Conservation (phyloP, 2,113 vertebrate genomes). For the Hyperoodon ampullatus region DNA sequence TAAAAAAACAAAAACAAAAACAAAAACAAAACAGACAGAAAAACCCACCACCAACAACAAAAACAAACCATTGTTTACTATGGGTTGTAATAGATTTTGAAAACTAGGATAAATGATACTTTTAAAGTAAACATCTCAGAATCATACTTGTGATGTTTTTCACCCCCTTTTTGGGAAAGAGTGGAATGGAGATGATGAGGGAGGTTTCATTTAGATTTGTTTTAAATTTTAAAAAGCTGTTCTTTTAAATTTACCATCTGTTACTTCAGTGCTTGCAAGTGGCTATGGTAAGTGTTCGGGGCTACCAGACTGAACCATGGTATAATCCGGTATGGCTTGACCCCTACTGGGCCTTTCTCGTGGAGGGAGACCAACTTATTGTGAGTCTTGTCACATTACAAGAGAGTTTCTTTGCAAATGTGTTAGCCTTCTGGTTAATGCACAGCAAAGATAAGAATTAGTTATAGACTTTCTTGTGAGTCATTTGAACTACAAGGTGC, state of each 20-base stretch:
- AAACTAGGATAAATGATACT: constrained; percentile 58
- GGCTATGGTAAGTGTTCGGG: constrained; percentile 65
- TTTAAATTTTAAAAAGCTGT: constrained; percentile 77
- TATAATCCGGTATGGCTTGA: constrained; percentile 57
- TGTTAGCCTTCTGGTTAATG: constrained; percentile 48
- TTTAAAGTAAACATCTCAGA: constrained; percentile 65
- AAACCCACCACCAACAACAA: not conserved
- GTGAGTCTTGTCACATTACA: constrained; percentile 66
- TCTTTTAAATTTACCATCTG: constrained; percentile 80
- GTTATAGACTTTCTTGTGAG: not conserved
- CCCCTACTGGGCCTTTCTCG: constrained; percentile 60
- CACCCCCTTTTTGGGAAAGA: constrained; percentile 30
- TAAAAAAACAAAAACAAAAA: not conserved
- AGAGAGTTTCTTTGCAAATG: constrained; percentile 49
- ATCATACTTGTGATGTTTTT: constrained; percentile 28
- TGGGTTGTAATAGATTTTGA: constrained; percentile 48
- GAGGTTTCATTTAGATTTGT: constrained; percentile 74
- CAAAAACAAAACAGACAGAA: not conserved
- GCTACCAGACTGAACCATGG: constrained; percentile 56
- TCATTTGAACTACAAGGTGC: constrained; percentile 38
- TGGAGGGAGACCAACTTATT: constrained; percentile 52
- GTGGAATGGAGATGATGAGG: constrained; percentile 52
- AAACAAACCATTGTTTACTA: not conserved
- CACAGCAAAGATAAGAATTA: constrained; percentile 37
- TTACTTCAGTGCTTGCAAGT: constrained; percentile 70